Conservation (phyloP, 1,140 invertebrate species). For the Littorina saxatilis region DNA sequence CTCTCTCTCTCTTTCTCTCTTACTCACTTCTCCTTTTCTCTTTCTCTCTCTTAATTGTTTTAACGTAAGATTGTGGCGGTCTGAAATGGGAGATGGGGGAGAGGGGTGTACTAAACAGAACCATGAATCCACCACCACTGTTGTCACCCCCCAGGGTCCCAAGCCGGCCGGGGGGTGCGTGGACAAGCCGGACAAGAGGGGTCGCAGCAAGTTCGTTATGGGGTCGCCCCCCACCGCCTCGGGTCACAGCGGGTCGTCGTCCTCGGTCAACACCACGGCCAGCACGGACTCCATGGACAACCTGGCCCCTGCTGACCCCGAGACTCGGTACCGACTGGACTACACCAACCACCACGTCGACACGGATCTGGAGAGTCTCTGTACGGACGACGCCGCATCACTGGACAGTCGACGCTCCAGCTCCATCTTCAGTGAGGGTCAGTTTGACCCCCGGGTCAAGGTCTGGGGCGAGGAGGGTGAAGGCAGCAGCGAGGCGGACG, state of each 20-base stretch:
- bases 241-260: neutral
- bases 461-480: neutral
- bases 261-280: neutral
- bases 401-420: slow-evolving; percentile 40
- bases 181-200: neutral
- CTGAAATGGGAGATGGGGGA: too few relatives aligned
- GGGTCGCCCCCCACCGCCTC: neutral
- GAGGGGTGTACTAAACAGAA: too few relatives aligned
- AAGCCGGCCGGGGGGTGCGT: neutral
- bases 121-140: neutral
- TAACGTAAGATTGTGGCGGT: too few relatives aligned
- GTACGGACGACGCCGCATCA: slow-evolving; percentile 53
- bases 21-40: too few relatives aligned
- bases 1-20: too few relatives aligned
- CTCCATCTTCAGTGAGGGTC: neutral
- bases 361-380: slow-evolving; percentile 57
- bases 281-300: slow-evolving; percentile 33
- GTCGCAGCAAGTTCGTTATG: neutral
- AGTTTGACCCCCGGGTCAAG: neutral
- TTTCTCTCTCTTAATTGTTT: too few relatives aligned
- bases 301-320: slow-evolving; percentile 53
- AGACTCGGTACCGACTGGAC: slow-evolving; percentile 65
- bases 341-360: slow-evolving; percentile 66
- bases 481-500: neutral
- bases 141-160: neutral